phyloP scores from a whole-genome alignment of 2,888 invertebrate genomes.

The Herminia tarsipennalis region DNA sequence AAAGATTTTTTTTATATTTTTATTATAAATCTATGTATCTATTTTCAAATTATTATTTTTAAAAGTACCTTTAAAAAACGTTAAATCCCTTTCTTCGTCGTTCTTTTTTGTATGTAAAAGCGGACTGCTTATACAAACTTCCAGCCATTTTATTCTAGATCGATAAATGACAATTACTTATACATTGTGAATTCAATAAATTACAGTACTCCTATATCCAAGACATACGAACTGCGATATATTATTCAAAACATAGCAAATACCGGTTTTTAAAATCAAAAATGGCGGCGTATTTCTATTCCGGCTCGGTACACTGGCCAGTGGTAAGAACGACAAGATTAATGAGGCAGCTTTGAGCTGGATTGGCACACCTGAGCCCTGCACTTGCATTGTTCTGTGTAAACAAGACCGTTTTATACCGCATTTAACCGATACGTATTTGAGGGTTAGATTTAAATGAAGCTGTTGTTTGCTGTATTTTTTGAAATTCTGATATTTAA shows the following conservation, averaged over 20 bases:
- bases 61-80: too few species aligned
- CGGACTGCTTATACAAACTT: too few species aligned
- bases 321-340: conserved; percentile 56
- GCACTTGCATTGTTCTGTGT: conserved; percentile 49
- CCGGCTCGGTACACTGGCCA: conserved; percentile 8
- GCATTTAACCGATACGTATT: not conserved
- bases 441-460: not conserved
- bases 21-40: too few species aligned
- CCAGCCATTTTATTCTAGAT: too few species aligned
- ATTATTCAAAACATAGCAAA: too few species aligned
- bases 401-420: conserved; percentile 21
- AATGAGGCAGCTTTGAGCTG: conserved; percentile 68
- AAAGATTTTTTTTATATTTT: not conserved
- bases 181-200: too few species aligned
- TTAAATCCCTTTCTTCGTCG: too few species aligned
- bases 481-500: not conserved
- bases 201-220: too few species aligned
- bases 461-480: not conserved
- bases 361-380: conserved; percentile 57
- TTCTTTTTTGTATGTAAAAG: too few species aligned
- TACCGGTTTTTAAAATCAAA: conserved; percentile 20
- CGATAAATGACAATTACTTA: too few species aligned
- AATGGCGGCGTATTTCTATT: conserved; percentile 19
- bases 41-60: too few species aligned
- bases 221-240: too few species aligned